Evolutionary conservation across 2,797 vertebrate genomes (phyloP).

Genomic region (Fringilla coelebs): DNA sequence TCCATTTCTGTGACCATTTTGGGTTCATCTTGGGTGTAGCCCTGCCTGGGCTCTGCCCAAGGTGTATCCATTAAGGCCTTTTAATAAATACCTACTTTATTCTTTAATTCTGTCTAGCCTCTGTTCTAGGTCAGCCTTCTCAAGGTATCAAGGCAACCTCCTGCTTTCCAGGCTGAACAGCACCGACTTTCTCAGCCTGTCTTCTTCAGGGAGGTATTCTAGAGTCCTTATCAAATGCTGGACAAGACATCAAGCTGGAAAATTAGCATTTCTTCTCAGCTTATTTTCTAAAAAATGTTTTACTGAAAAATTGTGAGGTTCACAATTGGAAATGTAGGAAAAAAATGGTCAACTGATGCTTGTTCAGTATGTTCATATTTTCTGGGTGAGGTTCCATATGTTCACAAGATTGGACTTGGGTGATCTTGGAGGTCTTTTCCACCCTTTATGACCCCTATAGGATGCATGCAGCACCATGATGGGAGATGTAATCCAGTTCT

Average conservation of each 20-base stretch:
- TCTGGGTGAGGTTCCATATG: not conserved
- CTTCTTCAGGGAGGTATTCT: not conserved
- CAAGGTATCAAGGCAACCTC: not conserved
- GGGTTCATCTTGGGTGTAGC: not conserved
- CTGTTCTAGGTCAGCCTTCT: not conserved
- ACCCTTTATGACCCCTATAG: not conserved
- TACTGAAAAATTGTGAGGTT: not conserved
- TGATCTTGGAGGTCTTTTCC: not conserved
- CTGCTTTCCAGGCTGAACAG: not conserved
- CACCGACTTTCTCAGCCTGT: not conserved
- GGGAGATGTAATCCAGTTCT: not conserved
- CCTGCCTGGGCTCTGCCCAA: not conserved
- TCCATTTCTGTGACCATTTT: not conserved
- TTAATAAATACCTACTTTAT: not conserved
- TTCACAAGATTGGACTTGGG: not conserved
- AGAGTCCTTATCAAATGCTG: not conserved
- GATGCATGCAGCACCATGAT: not conserved
- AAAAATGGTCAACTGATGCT: not conserved
- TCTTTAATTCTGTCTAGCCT: not conserved
- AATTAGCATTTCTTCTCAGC: not conserved
- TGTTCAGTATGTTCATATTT: not conserved
- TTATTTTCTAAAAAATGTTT: not conserved
- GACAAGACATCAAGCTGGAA: not conserved
- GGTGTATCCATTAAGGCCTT: not conserved
- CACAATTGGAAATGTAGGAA: not conserved